phyloP scores from a whole-genome alignment of 2,888 invertebrate genomes.

The Amphiduros pacificus region DNA sequence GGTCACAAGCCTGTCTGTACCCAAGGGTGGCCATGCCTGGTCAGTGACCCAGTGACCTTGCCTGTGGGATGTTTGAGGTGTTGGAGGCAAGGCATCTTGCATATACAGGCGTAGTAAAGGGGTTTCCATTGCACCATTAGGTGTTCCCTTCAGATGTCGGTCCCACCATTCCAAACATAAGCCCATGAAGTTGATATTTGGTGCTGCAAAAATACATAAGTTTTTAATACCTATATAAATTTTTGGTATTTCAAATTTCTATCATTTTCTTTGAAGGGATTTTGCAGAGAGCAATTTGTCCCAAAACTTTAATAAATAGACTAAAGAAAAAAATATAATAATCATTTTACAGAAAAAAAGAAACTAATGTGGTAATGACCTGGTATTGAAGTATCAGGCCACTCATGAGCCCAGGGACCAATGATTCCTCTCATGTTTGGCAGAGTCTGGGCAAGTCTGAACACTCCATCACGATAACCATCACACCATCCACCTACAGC shows the following conservation, averaged over 20 bases:
- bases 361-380: no score
- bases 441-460: background rate
- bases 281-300: no score
- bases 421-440: slow-evolving; percentile 7
- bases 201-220: no score
- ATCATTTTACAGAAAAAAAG: no score
- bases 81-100: background rate
- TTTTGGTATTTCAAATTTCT: no score
- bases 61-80: background rate
- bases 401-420: slow-evolving; percentile 17
- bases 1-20: no score
- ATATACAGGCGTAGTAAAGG: slow-evolving; percentile 2
- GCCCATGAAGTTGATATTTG: slow-evolving; percentile 22
- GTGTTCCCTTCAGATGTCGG: slow-evolving; percentile 20
- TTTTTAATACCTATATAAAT: no score
- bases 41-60: slow-evolving; percentile 8
- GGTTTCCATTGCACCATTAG: slow-evolving; percentile 9
- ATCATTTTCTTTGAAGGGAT: no score
- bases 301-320: no score
- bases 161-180: slow-evolving; percentile 30
- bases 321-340: no score
- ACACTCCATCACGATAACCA: slow-evolving; percentile 6
- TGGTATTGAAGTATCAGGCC: slow-evolving; percentile 11
- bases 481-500: slow-evolving; percentile 13
- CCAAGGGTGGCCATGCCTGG: slow-evolving; percentile 6